A percentile compares a stretch with the other conserved stretches of the same genome.
phyloP scores from a whole-genome alignment of 2,113 vertebrate species.

The Serinus canaria region DNA sequence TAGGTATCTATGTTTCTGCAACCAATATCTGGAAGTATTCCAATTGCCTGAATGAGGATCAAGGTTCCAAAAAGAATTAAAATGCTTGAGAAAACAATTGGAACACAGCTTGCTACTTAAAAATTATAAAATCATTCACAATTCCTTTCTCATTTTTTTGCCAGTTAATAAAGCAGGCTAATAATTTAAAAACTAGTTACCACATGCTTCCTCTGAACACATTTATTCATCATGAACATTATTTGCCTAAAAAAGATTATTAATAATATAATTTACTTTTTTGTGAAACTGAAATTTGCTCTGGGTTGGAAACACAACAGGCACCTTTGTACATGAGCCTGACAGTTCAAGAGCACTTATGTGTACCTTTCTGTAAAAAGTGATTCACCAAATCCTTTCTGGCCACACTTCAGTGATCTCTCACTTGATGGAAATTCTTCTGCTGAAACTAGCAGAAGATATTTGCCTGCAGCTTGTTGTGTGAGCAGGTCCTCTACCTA shows the following conservation, averaged over 20 bases:
- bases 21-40: neutral
- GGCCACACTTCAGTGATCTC: neutral
- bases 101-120: neutral
- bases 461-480: neutral
- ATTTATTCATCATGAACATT: neutral
- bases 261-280: neutral
- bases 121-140: neutral
- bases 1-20: neutral
- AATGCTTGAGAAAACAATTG: neutral
- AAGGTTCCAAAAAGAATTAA: neutral
- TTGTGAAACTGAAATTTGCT: neutral
- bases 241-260: neutral
- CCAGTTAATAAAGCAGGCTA: neutral
- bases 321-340: neutral
- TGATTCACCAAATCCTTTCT: neutral
- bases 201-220: neutral
- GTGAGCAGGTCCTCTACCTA: neutral
- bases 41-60: neutral
- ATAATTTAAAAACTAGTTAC: neutral
- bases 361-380: neutral
- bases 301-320: neutral
- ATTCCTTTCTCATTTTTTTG: neutral
- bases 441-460: neutral
- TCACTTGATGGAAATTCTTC: neutral
- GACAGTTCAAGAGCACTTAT: neutral